phyloP scores from a whole-genome alignment of 2,113 vertebrate genomes.

The Phaethornis superciliosus region DNA sequence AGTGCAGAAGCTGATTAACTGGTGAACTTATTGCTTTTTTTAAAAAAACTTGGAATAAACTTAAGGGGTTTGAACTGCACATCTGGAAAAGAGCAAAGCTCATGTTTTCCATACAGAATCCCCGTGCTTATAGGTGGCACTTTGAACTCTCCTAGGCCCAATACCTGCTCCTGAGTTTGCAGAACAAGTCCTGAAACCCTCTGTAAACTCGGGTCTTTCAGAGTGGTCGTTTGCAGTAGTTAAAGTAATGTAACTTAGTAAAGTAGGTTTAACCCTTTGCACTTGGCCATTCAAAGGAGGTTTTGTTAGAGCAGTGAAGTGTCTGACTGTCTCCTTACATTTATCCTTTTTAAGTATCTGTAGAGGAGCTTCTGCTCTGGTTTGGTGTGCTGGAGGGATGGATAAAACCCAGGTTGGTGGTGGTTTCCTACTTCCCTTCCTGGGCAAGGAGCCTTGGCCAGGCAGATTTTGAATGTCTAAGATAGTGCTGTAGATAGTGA shows the following conservation, averaged over 20 bases:
- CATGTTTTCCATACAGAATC: not conserved
- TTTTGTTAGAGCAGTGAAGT: not conserved
- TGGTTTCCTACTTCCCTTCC: not conserved
- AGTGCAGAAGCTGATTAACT: not conserved
- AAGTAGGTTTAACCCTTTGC: not conserved
- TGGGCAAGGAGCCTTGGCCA: not conserved
- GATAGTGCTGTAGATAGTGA: not conserved
- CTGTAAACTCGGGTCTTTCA: not conserved
- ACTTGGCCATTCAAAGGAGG: not conserved
- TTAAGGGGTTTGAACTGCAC: constrained; percentile 4
- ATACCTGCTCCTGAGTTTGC: not conserved
- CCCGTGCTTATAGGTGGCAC: not conserved
- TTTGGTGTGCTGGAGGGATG: not conserved
- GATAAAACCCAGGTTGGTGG: not conserved
- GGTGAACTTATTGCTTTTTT: not conserved
- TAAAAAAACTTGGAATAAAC: not conserved
- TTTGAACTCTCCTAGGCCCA: constrained; percentile 1
- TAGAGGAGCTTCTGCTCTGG: not conserved
- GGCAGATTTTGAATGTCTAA: not conserved
- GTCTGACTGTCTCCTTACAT: not conserved
- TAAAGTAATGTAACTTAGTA: not conserved
- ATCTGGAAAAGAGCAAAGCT: constrained; percentile 38
- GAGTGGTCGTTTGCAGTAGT: not conserved
- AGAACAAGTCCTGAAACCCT: not conserved
- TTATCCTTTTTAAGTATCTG: not conserved